Evolutionary conservation across 2,797 vertebrate species (phyloP), one percentile per base, ranked within the genome.

Genomic region (Bovichtus diacanthus): DNA sequence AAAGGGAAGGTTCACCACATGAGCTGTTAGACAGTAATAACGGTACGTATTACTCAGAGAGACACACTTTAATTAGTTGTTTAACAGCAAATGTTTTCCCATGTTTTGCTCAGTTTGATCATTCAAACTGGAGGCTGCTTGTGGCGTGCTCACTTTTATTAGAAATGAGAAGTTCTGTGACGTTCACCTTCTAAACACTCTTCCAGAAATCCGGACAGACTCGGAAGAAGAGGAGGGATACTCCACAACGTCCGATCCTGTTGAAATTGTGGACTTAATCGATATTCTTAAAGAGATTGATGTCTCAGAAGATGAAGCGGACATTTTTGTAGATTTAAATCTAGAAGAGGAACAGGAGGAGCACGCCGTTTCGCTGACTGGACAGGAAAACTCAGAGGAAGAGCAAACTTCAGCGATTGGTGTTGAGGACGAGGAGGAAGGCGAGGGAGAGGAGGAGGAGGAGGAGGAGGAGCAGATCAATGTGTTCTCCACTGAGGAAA

Each of bases 321-420:
- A 86, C 41, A 46, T 44, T 67, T 53, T 69, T 25, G 64, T 51
- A 19, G 62, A 77, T 81, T 29, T 76, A 54, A 80, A 74, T 55
- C 76, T 9, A 53, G 81, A 90, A 76, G 85, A 88, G 80, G 81
- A 88, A 88, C 74, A 68, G 74, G 84, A 86, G 61, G 73, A 81
- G 29, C 19, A 70, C 4, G 10, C 3, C 2, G 3, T 70, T 80
- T 44, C 74, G 76, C 83, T 86, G 81, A 88, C 65, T 56, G 75
- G 44, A 65, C 60, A 62, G 19, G 71, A 13, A 49, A 63, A 81
- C 18, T 75, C 55, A 0, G 87, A 85, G 50, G 73, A 80, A 63
- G 77, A 58, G 43, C 50, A 41, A 51, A 51, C 64, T 51, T 74
- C 68, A 64, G 41, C 18, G 4, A 69, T 76, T 2, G 41, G 27